Evolutionary conservation across 2,888 invertebrate species (phyloP), one percentile per base, ranked within the genome.

Genomic region (Barypeithes pellucidus): DNA sequence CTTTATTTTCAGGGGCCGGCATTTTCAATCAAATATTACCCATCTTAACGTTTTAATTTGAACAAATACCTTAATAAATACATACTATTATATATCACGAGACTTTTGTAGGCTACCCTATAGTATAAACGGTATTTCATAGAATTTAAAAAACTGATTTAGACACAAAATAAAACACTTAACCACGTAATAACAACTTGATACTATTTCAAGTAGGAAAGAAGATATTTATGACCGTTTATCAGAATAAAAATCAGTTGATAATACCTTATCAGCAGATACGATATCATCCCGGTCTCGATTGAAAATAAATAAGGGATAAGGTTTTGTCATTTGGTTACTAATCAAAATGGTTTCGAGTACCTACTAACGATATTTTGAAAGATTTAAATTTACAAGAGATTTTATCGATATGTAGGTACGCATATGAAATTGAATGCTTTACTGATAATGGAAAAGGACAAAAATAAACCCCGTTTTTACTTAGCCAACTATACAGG

Each of bases 231-330:
- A 63, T 50, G 24, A 50, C 14, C 36, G 63, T 29, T 63, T 63
- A 63, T 63, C 63, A 47, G 50, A 50, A 63, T 36, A 29, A 3
- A 63, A 63, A 47, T 63, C 63, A 50, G 43, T 33, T 63, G 63
- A 63, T 63, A 50, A 63, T 41, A 33, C 18, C 18, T 63, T 63
- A 63, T 63, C 63, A 36, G 50, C 8, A 47, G 63, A 63, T 63
- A 63, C 33, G 33, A 50, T 63, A 63, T 63, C 63, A 12, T 45
- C 29, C 29, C 62, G 14, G 50, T 33, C 63, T 45, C 63, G 63
- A 63, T 50, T 50, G 24, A 18, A 62, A 63, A 33, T 57, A 50
- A 50, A 24, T 33, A 57, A 29, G 33, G 54, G 33, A 33, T 57
- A 33, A 18, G 18, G 33, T 50, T 50, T 50, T 24, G 22, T 57